Base-by-base conservation (phyloP, 2,113 vertebrate species). In the Oophaga pumilio region DNA sequence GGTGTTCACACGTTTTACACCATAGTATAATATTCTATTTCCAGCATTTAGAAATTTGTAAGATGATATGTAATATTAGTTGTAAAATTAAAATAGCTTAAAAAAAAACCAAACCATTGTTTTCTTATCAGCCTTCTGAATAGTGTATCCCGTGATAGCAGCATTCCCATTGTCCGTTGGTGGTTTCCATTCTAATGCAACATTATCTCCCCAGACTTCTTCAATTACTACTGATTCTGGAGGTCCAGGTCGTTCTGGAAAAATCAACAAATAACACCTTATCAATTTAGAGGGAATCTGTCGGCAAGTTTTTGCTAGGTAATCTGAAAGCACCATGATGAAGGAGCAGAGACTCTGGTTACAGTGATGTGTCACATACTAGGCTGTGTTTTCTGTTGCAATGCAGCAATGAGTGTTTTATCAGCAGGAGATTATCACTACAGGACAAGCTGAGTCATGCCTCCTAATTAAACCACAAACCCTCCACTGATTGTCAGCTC, bases 41-140 rank as follows among this genome's bases (percentile, higher is more conserved):
- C 9, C 22, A n/a, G 6, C n/a, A 64, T 10, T n/a, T n/a, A 10
- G 22, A 64, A 64, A 64, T 20, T n/a, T 64, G 22, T 64, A 64
- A n/a, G 8, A 64, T 64, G 18, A 24, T 59, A 9, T 56, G 53
- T 56, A 56, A 56, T 56, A 13, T 13, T 56, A 56, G 53, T 59
- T 15, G 4, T n/a, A 66, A 3, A n/a, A 1, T 66, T 24, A 8
- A 24, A 11, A 15, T 33, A n/a, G 13, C 4, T 14, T 56, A 26
- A 57, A 15, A 66, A 76, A 53, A 68, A 43, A 2, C 5, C 94
- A 95, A 91, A 96, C 98, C 98, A 99, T 99, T 49, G 97, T 99
- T 92, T 99, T 99, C 90, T 97, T 99, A 90, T 99, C 98, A 24
- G 98, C 98, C 93, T 99, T 99, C 94, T 99, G 98, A 91, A 99